phyloP scores from a whole-genome alignment of 2,113 vertebrate genomes.

The Phoxinus phoxinus region DNA sequence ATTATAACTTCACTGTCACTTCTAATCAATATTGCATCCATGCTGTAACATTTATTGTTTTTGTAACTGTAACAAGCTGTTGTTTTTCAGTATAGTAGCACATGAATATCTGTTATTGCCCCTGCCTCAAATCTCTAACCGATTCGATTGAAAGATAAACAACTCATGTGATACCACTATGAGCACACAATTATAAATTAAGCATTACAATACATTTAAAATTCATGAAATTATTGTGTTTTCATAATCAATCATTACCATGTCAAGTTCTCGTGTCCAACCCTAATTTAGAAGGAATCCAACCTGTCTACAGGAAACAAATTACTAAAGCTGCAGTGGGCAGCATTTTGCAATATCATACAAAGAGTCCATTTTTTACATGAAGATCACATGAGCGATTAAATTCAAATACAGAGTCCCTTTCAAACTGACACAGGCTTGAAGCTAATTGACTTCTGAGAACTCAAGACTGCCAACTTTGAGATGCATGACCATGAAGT shows the following conservation, averaged over 20 bases:
- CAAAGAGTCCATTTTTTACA: slow-evolving; percentile 47
- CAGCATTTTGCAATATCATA: neutral
- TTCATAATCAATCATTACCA: neutral
- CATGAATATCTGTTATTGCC: neutral
- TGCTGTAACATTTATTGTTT: too few relatives aligned
- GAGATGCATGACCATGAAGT: slow-evolving; percentile 29
- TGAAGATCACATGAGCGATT: slow-evolving; percentile 30
- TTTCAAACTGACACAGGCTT: slow-evolving; percentile 54
- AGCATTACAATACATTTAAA: neutral
- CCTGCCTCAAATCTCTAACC: neutral
- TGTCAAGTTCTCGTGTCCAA: neutral
- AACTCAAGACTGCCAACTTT: neutral
- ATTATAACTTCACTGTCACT: too few relatives aligned
- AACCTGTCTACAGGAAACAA: neutral
- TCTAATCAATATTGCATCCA: too few relatives aligned
- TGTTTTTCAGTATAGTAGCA: neutral
- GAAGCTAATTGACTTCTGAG: slow-evolving; percentile 53
- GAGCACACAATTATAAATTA: neutral
- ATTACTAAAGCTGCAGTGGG: slow-evolving; percentile 55
- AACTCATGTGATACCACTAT: neutral
- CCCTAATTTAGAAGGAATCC: neutral
- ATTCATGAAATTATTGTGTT: neutral
- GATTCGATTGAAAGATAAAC: neutral
- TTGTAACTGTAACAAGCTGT: too few relatives aligned
- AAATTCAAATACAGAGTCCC: neutral